These are phyloP conservation scores for Spodoptera littoralis DNA, from an alignment of 2,888 invertebrate species.

Conservation along the genomic window DNA sequence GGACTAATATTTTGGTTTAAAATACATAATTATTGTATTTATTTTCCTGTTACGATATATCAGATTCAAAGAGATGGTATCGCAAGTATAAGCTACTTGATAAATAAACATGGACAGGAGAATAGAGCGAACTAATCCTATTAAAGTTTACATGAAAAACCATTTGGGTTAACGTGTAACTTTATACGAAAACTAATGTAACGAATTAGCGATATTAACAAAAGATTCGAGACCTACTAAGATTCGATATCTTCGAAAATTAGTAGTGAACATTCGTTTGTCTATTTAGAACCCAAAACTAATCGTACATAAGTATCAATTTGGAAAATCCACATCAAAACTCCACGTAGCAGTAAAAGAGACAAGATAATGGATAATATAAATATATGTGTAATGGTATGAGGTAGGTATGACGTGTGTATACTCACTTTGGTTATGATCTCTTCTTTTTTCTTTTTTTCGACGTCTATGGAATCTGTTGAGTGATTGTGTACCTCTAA, in stretches of 20 bases:
- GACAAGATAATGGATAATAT: slow-evolving; percentile 66
- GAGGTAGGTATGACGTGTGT: slow-evolving; percentile 17
- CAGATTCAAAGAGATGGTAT: neutral
- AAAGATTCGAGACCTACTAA: slow-evolving; percentile 29
- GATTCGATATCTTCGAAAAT: slow-evolving; percentile 41
- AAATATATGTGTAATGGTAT: slow-evolving; percentile 69
- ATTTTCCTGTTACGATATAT: neutral
- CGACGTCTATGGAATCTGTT: slow-evolving; percentile 92
- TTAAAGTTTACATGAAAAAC: slow-evolving; percentile 38
- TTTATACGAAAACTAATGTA: slow-evolving; percentile 15
- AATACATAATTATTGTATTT: neutral
- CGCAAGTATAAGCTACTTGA: too few relatives aligned
- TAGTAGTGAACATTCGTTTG: slow-evolving; percentile 21
- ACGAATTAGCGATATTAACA: slow-evolving; percentile 31
- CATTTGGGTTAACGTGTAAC: slow-evolving; percentile 24
- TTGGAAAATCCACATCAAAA: slow-evolving; percentile 74
- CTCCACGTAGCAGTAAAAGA: slow-evolving; percentile 76
- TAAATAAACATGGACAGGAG: too few relatives aligned
- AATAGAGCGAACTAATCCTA: slow-evolving; percentile 1
- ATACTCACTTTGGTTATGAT: slow-evolving; percentile 86
- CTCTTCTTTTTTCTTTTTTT: slow-evolving; percentile 91
- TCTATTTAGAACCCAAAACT: slow-evolving; percentile 70
- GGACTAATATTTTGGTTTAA: neutral
- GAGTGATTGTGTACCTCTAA: slow-evolving; percentile 93
- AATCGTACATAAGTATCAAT: slow-evolving; percentile 63